Conservation (phyloP, 2,797 vertebrate genomes). For the Fistularia commersonii region DNA sequence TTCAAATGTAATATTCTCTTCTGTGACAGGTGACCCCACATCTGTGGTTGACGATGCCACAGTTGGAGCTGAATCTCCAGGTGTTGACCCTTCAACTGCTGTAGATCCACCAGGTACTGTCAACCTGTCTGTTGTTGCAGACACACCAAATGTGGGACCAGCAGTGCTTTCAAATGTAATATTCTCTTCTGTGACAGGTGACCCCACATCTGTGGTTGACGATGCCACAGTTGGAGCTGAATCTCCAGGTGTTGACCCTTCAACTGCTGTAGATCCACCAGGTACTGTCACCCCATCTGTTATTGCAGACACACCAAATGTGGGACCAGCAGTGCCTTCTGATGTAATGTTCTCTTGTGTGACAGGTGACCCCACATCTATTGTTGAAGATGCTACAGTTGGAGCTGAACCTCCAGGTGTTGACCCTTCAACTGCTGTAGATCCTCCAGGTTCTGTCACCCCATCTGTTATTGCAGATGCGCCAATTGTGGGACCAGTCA, state of each 20-base stretch:
- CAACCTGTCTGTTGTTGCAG: background rate
- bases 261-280: background rate
- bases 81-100: background rate
- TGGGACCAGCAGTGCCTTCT: background rate
- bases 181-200: background rate
- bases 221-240: too few relatives aligned
- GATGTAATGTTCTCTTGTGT: too few relatives aligned
- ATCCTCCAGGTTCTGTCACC: background rate
- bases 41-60: background rate
- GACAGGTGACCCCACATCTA: background rate
- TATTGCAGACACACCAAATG: background rate
- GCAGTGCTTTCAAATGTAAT: too few relatives aligned
- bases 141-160: too few relatives aligned
- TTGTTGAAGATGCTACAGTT: background rate
- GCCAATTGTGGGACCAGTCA: background rate
- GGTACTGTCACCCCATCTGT: background rate
- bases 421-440: background rate
- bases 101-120: background rate
- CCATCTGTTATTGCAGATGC: background rate
- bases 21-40: background rate
- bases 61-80: background rate
- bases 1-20: too few relatives aligned
- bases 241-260: background rate
- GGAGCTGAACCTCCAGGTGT: background rate
- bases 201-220: background rate